Evolutionary conservation across 2,113 vertebrate species (phyloP).

Genomic region (Entelurus aequoreus): DNA sequence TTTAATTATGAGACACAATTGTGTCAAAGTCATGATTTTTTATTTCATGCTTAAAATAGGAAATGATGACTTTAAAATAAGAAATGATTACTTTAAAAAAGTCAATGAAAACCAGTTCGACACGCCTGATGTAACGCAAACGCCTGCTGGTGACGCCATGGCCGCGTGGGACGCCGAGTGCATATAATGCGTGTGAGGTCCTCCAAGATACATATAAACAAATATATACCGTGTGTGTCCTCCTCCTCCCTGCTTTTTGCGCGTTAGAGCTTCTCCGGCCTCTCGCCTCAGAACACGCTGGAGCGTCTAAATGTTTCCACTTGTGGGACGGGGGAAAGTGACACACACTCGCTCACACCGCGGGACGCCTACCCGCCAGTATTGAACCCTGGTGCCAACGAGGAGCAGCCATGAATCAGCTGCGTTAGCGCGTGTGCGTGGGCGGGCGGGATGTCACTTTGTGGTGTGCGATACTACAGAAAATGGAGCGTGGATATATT

Average conservation of each 20-base stretch:
- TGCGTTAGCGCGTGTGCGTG: neutral
- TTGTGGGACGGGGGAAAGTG: conserved; percentile 54
- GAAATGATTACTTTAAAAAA: no score
- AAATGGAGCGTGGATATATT: no score
- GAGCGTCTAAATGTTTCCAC: conserved; percentile 72
- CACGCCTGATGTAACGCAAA: neutral
- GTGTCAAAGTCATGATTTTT: no score
- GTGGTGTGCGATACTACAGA: no score
- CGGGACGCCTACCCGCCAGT: conserved; percentile 47
- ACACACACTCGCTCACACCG: conserved; percentile 59
- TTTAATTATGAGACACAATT: no score
- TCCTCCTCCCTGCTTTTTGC: conserved; percentile 66
- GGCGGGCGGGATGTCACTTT: conserved; percentile 2
- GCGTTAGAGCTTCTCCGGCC: conserved; percentile 65
- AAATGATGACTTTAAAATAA: no score
- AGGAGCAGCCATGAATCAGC: conserved; percentile 34
- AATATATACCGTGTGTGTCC: conserved; percentile 19
- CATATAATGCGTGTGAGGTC: conserved; percentile 59
- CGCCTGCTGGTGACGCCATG: neutral
- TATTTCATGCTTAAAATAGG: no score
- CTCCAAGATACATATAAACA: neutral
- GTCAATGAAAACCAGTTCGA: no score
- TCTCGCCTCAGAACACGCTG: conserved; percentile 68
- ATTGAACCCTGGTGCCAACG: conserved; percentile 40
- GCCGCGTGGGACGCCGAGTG: neutral